phyloP scores from a whole-genome alignment of 2,113 vertebrate genomes.

The Columba janthina region DNA sequence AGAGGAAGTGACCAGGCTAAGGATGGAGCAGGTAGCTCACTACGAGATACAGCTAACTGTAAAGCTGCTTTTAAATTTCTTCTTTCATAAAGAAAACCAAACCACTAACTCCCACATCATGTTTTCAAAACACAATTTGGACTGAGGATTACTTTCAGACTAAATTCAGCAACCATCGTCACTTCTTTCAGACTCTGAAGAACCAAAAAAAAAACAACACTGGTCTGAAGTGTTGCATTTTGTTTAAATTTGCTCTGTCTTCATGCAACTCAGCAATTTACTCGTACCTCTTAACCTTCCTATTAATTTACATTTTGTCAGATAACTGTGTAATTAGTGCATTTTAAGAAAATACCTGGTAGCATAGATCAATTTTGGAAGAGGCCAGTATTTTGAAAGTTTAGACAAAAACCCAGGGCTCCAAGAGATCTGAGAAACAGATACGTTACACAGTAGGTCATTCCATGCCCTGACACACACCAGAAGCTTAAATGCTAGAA shows the following conservation, averaged over 20 bases:
- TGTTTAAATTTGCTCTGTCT: neutral
- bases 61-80: neutral
- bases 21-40: neutral
- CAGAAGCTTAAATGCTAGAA: neutral
- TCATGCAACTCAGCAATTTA: neutral
- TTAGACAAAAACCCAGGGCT: neutral
- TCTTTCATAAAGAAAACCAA: neutral
- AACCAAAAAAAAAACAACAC: rapidly evolving
- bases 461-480: neutral
- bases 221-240: neutral
- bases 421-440: neutral
- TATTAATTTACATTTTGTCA: neutral
- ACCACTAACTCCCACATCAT: neutral
- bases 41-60: neutral
- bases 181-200: neutral
- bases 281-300: neutral
- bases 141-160: neutral
- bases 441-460: neutral
- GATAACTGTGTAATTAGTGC: neutral
- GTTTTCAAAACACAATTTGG: neutral
- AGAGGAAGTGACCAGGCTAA: neutral
- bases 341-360: neutral
- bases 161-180: neutral
- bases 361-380: neutral
- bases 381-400: neutral